Percentiles rank a stretch among this genome's conserved stretches.
These are phyloP conservation scores for Phainopepla nitens DNA, from an alignment of 2,113 vertebrate genomes.

Conservation along the genomic window DNA sequence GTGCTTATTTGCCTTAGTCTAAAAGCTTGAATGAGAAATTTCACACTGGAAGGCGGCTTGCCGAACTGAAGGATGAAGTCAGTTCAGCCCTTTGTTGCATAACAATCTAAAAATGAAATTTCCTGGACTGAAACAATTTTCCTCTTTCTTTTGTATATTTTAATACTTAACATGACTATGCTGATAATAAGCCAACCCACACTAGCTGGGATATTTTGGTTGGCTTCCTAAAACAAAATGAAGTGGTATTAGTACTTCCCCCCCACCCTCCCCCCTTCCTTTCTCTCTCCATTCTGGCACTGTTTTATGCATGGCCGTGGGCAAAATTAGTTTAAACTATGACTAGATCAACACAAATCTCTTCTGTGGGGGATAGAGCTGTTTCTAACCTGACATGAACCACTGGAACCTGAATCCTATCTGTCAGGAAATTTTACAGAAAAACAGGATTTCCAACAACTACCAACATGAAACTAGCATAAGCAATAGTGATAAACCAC, in stretches of 20 bases:
- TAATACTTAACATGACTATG: slow-evolving; percentile 1
- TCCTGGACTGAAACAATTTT: not conserved
- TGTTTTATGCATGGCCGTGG: not conserved
- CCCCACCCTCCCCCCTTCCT: no score
- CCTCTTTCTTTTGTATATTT: not conserved
- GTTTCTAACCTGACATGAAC: not conserved
- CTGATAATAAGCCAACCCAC: slow-evolving; percentile 23
- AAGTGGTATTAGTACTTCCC: not conserved
- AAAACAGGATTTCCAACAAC: not conserved
- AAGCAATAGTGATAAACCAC: not conserved
- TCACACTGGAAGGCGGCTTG: not conserved
- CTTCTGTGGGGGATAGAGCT: not conserved
- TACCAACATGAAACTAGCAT: not conserved
- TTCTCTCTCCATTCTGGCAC: slow-evolving; percentile 11
- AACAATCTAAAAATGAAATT: slow-evolving; percentile 26
- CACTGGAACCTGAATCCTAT: not conserved
- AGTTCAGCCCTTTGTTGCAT: not conserved
- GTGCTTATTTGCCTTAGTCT: not conserved
- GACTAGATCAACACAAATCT: not conserved
- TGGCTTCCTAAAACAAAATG: slow-evolving; percentile 36
- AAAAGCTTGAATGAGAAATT: not conserved
- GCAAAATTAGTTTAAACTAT: slow-evolving; percentile 12
- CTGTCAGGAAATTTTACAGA: not conserved
- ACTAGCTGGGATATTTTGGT: slow-evolving; percentile 13
- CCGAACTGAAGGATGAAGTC: slow-evolving; percentile 15